Evolutionary conservation across 2,113 vertebrate genomes (phyloP).

Genomic region (Poeciliopsis turrubarensis): DNA sequence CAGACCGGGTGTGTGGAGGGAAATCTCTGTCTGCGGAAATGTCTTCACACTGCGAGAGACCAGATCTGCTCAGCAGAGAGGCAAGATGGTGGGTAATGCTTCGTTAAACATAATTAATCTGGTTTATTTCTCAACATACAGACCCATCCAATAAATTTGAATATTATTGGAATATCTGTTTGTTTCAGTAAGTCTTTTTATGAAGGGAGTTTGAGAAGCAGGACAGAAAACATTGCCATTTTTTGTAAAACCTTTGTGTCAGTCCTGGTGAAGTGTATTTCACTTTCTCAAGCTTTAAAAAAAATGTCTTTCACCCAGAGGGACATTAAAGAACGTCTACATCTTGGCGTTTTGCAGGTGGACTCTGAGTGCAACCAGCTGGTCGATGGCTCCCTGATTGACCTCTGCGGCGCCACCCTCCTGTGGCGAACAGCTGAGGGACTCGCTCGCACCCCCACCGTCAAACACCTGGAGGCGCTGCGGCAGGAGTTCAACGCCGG

Average conservation of each 20-base stretch:
- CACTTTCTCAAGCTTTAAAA: too few relatives aligned
- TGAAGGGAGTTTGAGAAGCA: too few relatives aligned
- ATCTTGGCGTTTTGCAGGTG: slow-evolving; percentile 77
- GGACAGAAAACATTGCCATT: too few relatives aligned
- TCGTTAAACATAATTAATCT: background rate
- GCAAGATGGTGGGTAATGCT: slow-evolving; percentile 84
- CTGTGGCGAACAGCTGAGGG: slow-evolving; percentile 94
- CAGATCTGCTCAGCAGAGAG: slow-evolving; percentile 90
- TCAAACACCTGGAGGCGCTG: slow-evolving; percentile 92
- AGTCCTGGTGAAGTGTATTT: too few relatives aligned
- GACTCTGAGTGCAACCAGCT: slow-evolving; percentile 91
- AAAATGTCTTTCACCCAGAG: too few relatives aligned
- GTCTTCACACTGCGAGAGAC: slow-evolving; percentile 92
- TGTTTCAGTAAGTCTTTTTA: background rate
- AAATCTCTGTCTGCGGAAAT: slow-evolving; percentile 94
- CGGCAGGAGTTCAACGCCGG: slow-evolving; percentile 93
- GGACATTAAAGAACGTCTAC: too few relatives aligned
- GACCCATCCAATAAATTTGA: background rate
- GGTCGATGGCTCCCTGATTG: slow-evolving; percentile 91
- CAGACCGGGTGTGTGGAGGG: slow-evolving; percentile 90
- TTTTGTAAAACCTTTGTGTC: too few relatives aligned
- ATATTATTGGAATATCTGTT: background rate
- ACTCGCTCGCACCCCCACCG: slow-evolving; percentile 87
- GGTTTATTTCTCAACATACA: background rate
- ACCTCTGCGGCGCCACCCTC: slow-evolving; percentile 92